Conservation (phyloP, 2,797 vertebrate genomes). For the Syndactyla subalaris region DNA sequence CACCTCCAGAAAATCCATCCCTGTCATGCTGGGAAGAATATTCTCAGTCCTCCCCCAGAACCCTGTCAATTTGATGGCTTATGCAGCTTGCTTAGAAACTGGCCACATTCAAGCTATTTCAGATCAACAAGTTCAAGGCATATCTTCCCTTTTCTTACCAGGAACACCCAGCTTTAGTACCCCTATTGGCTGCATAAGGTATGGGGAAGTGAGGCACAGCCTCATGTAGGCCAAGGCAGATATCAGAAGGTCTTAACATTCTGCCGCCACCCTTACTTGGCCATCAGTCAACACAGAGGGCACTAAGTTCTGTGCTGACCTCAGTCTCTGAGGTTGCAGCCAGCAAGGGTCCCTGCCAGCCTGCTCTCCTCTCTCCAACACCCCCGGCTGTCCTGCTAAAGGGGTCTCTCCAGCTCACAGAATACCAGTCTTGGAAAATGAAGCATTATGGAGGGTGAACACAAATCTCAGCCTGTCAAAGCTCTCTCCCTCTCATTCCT, state of each 20-base stretch:
- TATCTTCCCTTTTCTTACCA: neutral
- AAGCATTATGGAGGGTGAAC: neutral
- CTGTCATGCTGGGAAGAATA: slow-evolving; percentile 47
- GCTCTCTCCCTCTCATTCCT: neutral
- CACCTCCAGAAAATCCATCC: slow-evolving; percentile 58
- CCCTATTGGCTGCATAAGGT: neutral
- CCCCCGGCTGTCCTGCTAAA: rapidly evolving
- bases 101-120: neutral
- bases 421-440: neutral
- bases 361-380: neutral
- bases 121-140: neutral
- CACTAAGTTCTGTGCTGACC: neutral
- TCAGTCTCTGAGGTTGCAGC: neutral
- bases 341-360: neutral
- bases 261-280: neutral
- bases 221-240: neutral
- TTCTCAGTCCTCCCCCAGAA: slow-evolving; percentile 6
- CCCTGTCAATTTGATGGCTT: neutral
- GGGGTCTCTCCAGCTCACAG: neutral
- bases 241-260: neutral
- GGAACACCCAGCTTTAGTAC: neutral
- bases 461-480: neutral
- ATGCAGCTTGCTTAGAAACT: neutral
- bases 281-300: neutral
- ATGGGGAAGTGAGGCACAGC: neutral